A percentile compares a stretch with the other conserved stretches of the same genome.
phyloP scores from a whole-genome alignment of 1,140 invertebrate genomes.

The Tetraneura akinire region DNA sequence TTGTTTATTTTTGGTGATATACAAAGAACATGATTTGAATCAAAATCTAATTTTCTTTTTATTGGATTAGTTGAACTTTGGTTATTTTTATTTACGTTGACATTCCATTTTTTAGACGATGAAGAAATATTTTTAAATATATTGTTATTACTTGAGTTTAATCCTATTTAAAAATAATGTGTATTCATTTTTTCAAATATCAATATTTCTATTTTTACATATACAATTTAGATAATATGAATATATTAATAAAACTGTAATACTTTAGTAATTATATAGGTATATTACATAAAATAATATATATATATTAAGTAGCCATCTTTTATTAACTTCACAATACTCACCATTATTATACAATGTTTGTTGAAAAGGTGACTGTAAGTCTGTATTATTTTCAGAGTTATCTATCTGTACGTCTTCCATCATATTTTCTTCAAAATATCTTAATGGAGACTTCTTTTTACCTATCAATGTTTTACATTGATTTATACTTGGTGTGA shows the following conservation, averaged over 20 bases:
- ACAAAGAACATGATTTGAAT: too few species aligned
- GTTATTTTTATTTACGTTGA: too few species aligned
- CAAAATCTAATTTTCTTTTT: constrained; percentile 1
- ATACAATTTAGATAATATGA: too few species aligned
- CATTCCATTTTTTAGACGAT: too few species aligned
- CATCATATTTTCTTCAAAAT: background rate
- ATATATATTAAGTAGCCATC: too few species aligned
- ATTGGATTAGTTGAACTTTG: background rate
- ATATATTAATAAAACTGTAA: background rate
- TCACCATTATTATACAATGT: background rate
- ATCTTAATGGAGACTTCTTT: background rate
- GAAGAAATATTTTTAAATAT: too few species aligned
- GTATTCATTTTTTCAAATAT: background rate
- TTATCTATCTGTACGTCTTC: background rate
- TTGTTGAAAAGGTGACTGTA: background rate
- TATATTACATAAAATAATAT: too few species aligned
- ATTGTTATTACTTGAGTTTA: background rate
- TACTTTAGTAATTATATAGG: background rate
- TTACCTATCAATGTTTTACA: background rate
- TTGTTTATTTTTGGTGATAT: background rate
- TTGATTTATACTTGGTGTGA: background rate
- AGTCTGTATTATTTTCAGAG: background rate
- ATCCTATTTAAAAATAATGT: background rate
- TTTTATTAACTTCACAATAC: background rate
- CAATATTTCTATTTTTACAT: background rate